A percentile compares a stretch with the other conserved stretches of the same genome.
phyloP scores from a whole-genome alignment of 2,113 vertebrate genomes.

The Smithornis capensis region DNA sequence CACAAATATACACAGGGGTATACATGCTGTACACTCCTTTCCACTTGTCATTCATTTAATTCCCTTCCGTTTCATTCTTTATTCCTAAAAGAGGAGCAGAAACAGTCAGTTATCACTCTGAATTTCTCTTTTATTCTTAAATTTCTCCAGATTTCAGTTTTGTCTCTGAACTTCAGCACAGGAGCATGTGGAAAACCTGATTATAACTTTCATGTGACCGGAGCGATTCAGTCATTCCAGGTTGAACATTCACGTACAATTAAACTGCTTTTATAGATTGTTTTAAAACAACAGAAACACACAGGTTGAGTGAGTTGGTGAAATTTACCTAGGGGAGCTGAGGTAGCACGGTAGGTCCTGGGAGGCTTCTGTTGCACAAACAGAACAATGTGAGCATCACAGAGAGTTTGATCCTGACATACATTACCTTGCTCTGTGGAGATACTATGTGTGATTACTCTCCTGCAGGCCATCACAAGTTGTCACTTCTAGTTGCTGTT shows the following conservation, averaged over 20 bases:
- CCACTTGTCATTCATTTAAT: neutral
- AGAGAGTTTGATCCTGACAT: neutral
- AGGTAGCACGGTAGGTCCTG: neutral
- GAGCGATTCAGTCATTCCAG: neutral
- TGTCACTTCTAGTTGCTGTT: constrained; percentile 55
- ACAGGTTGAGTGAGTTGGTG: too few relatives aligned
- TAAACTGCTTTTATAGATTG: neutral
- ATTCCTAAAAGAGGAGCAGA: neutral
- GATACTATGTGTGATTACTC: neutral
- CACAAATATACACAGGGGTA: neutral
- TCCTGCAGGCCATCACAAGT: constrained; percentile 45
- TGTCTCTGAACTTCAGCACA: neutral
- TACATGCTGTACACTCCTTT: neutral
- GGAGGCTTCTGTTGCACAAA: neutral
- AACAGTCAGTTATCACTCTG: neutral
- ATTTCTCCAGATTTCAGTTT: neutral
- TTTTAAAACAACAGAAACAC: neutral
- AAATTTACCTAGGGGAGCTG: neutral
- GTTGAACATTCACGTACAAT: neutral
- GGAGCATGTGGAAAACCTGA: neutral
- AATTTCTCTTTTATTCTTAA: neutral
- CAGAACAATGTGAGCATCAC: neutral
- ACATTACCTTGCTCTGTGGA: neutral
- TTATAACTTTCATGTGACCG: neutral
- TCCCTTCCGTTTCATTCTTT: neutral